Percentiles rank a stretch among this genome's conserved stretches.
Conservation (phyloP, 2,113 vertebrate species). For the Megaceryle maxima region DNA sequence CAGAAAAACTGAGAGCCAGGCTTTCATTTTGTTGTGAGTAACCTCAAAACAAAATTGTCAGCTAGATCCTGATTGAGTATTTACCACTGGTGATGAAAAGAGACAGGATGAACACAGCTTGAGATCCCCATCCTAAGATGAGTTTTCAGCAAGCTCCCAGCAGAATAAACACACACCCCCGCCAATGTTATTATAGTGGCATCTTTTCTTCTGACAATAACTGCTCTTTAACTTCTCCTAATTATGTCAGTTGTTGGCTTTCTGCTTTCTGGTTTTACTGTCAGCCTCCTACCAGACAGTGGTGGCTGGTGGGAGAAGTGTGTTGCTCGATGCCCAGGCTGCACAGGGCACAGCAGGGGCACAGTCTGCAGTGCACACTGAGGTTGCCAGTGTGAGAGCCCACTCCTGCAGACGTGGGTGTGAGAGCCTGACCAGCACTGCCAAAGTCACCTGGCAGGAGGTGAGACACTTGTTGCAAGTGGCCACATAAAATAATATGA, state of each 20-base stretch:
- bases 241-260: background rate
- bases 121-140: background rate
- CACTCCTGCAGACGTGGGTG: background rate
- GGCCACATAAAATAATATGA: background rate
- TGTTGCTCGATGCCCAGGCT: accelerated
- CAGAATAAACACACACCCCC: background rate
- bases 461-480: background rate
- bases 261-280: background rate
- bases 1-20: background rate
- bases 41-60: background rate
- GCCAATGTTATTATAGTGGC: background rate
- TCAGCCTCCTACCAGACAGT: background rate
- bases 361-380: background rate
- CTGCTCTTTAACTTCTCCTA: constrained; percentile 22
- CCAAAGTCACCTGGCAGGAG: background rate
- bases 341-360: background rate
- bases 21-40: background rate
- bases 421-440: background rate
- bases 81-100: background rate
- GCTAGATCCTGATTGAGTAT: background rate
- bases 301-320: background rate
- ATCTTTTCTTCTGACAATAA: background rate
- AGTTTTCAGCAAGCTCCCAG: background rate
- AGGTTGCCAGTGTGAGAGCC: background rate
- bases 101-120: background rate